Percentiles rank a stretch among this genome's conserved stretches.
These are phyloP conservation scores for Cephonodes hylas DNA, from an alignment of 2,888 invertebrate genomes.

Conservation along the genomic window DNA sequence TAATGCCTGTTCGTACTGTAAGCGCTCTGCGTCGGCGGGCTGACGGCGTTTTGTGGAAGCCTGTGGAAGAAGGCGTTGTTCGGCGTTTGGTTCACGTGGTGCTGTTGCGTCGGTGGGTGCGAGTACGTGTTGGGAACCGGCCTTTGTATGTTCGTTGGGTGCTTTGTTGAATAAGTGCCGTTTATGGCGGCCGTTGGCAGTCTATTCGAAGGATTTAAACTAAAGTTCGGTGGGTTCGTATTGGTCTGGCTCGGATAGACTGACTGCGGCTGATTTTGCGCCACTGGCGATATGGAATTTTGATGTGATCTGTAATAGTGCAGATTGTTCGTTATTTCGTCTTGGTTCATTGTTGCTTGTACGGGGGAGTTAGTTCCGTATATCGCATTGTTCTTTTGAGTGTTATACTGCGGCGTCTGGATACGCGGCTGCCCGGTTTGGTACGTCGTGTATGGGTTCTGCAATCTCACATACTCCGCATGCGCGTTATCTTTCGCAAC, in stretches of 20 bases:
- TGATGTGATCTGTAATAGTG: slow-evolving; percentile 54
- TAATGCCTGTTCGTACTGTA: slow-evolving; percentile 54
- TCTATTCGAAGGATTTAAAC: slow-evolving; percentile 68
- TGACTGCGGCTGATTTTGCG: slow-evolving; percentile 65
- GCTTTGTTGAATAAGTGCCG: slow-evolving; percentile 55
- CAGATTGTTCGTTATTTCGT: slow-evolving; percentile 42
- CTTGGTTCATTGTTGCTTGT: slow-evolving; percentile 46
- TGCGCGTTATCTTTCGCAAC: slow-evolving; percentile 55
- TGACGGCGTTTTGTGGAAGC: slow-evolving; percentile 53
- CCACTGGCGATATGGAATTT: slow-evolving; percentile 58
- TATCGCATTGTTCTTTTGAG: slow-evolving; percentile 57
- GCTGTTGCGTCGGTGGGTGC: slow-evolving; percentile 63
- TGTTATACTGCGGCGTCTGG: slow-evolving; percentile 56
- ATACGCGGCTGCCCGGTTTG: slow-evolving; percentile 60
- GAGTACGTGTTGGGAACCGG: slow-evolving; percentile 63
- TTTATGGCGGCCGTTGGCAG: slow-evolving; percentile 64
- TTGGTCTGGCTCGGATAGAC: slow-evolving; percentile 58
- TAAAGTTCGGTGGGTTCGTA: slow-evolving; percentile 68
- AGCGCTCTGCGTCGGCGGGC: slow-evolving; percentile 40
- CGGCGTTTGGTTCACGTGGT: slow-evolving; percentile 56
- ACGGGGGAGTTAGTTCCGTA: slow-evolving; percentile 59
- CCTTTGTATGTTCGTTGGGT: slow-evolving; percentile 52
- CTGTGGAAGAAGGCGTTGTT: slow-evolving; percentile 71
- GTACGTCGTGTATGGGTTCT: slow-evolving; percentile 63
- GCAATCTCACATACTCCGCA: slow-evolving; percentile 65